Percentiles rank a stretch among this genome's conserved stretches.
Evolutionary conservation across 35 echinoderm and acorn worm genomes (phyloP).

Genomic region (Stichopus chloronotus): DNA sequence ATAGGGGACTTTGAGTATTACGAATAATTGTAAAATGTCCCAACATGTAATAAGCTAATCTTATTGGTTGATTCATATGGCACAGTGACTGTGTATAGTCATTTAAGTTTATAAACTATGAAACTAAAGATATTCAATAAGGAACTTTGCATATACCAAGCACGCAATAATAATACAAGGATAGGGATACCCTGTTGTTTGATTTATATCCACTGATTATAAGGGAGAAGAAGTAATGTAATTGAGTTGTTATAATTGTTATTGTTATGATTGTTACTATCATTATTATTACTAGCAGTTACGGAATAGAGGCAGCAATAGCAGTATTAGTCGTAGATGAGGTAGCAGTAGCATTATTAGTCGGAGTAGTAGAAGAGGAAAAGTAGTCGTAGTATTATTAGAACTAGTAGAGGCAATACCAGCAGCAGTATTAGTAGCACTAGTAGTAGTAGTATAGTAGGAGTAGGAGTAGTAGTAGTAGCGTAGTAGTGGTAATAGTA

Average conservation of each 20-base stretch:
- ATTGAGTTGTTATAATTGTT: background rate
- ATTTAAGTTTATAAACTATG: too few relatives aligned
- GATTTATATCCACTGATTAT: too few relatives aligned
- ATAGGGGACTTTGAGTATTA: too few relatives aligned
- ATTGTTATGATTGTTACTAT: background rate
- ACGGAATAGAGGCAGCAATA: background rate
- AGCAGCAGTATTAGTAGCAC: background rate
- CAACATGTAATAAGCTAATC: too few relatives aligned
- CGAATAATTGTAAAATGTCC: too few relatives aligned
- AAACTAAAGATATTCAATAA: too few relatives aligned
- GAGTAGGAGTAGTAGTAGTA: background rate
- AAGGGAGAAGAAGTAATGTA: too few relatives aligned
- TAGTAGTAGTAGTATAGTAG: background rate
- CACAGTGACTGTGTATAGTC: too few relatives aligned
- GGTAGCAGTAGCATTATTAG: background rate
- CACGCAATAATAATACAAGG: too few relatives aligned
- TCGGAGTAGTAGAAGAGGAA: background rate
- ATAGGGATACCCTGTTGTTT: too few relatives aligned
- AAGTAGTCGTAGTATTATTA: background rate
- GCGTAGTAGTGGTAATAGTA: background rate
- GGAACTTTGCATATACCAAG: too few relatives aligned
- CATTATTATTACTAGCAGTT: background rate
- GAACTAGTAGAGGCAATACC: background rate
- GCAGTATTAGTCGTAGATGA: background rate
- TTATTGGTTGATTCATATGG: too few relatives aligned